A percentile compares a stretch with the other conserved stretches of the same genome.
Conservation (phyloP, 1,140 invertebrate genomes). For the Leptoteleia sp. region DNA sequence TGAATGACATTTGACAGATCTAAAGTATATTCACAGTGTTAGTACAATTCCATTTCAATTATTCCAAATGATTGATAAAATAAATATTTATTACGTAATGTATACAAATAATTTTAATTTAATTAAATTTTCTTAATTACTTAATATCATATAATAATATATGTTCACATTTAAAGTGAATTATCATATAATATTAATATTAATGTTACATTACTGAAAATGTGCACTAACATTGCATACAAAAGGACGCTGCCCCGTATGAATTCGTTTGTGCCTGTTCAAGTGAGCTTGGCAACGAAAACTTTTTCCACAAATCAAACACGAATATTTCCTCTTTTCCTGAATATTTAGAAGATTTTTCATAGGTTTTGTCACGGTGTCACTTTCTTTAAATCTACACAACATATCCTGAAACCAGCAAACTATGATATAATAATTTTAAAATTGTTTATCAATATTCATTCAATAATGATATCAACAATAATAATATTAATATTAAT, state of each 20-base stretch:
- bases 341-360: conserved; percentile 36
- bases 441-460: too few species aligned
- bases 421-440: background rate
- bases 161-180: too few species aligned
- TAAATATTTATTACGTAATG: too few species aligned
- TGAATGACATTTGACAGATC: conserved; percentile 83
- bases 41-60: too few species aligned
- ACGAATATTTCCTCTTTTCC: conserved; percentile 67
- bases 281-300: conserved; percentile 77
- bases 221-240: conserved; percentile 71
- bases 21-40: conserved; percentile 60
- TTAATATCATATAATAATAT: too few species aligned
- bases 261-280: conserved; percentile 77
- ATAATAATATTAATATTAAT: too few species aligned
- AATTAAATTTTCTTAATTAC: too few species aligned
- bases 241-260: conserved; percentile 76
- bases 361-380: conserved; percentile 63
- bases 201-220: conserved; percentile 7
- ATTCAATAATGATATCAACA: too few species aligned
- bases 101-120: too few species aligned
- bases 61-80: too few species aligned
- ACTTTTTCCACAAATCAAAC: conserved; percentile 74
- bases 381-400: conserved; percentile 73
- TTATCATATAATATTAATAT: conserved; percentile 65
- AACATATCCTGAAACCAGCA: conserved; percentile 72